Evolutionary conservation across 2,113 vertebrate species (phyloP), one percentile per base, ranked within the genome.

Genomic region (Nannospalax galili): DNA sequence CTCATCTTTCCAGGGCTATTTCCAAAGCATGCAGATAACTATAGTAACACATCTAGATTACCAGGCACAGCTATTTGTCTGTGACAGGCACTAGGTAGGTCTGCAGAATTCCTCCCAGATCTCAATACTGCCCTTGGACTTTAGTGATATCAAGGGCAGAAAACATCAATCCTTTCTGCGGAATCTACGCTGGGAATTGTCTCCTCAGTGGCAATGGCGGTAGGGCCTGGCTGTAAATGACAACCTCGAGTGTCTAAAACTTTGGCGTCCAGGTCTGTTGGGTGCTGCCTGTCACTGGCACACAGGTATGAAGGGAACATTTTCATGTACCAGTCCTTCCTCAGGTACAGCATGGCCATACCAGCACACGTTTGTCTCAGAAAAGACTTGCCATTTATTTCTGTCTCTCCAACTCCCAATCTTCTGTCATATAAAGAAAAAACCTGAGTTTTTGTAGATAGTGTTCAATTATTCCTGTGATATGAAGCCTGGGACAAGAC

Each of bases 361-460:
- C 20, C 16, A 17, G 65, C 2, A 22, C 30, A 26, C 20, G n/a
- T 4, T 30, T 48, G 73, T 60, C 15, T 88, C 62, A 24, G 40
- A 40, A 30, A 60, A 58, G 58, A 69, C 48, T 74, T 28, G 84
- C 60, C 52, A 24, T 35, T 84, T 77, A 28, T 60, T 14, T 52
- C 22, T 58, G 10, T 64, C 28, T 48, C 4, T 11, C 7, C 5
- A 6, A 30, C 7, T n/a, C 32, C 26, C 2, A 0, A 67, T 17
- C 35, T 75, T 92, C 65, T 9, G 45, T 92, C 35, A 52, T 1
- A 11, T 45, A 26, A 74, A 92, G 62, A 30, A 92, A 93, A 80
- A 72, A 6, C 84, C 77, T 69, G 45, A 80, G 40, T 95, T 95
- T 93, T 73, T 60, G 65, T 80, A 74, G 69, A 22, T 88, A 75